phyloP scores from a whole-genome alignment of 2,113 vertebrate genomes.

The Ia io region DNA sequence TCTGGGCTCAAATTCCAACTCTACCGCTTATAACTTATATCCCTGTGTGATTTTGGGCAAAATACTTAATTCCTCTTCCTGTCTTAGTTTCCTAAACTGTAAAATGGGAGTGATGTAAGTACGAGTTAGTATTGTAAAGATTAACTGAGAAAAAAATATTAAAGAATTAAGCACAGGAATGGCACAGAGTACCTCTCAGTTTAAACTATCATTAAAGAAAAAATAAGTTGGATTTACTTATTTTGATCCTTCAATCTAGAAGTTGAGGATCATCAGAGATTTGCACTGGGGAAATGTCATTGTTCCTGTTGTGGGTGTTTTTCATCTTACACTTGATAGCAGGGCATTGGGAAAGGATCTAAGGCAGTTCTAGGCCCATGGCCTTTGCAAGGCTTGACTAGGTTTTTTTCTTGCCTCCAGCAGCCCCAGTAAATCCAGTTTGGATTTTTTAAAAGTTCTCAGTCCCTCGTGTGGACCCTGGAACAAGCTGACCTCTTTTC shows the following conservation, averaged over 20 bases:
- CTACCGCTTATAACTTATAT: not conserved
- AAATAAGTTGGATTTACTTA: not conserved
- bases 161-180: not conserved
- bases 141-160: constrained; percentile 8
- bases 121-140: not conserved
- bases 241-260: not conserved
- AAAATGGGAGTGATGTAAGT: not conserved
- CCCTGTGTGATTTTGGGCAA: not conserved
- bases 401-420: constrained; percentile 18
- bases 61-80: not conserved
- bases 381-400: not conserved
- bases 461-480: not conserved
- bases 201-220: not conserved
- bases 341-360: not conserved
- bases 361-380: not conserved
- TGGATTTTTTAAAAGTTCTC: constrained; percentile 34
- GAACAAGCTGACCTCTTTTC: constrained; percentile 20
- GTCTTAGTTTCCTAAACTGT: constrained; percentile 16
- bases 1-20: not conserved
- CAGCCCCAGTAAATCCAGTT: not conserved
- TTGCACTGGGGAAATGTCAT: not conserved
- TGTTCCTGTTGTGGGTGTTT: not conserved
- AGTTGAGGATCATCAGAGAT: not conserved
- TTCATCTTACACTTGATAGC: not conserved
- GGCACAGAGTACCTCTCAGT: not conserved